phyloP scores from a whole-genome alignment of 2,888 invertebrate genomes.

The Drosophila nr. perissopoda region DNA sequence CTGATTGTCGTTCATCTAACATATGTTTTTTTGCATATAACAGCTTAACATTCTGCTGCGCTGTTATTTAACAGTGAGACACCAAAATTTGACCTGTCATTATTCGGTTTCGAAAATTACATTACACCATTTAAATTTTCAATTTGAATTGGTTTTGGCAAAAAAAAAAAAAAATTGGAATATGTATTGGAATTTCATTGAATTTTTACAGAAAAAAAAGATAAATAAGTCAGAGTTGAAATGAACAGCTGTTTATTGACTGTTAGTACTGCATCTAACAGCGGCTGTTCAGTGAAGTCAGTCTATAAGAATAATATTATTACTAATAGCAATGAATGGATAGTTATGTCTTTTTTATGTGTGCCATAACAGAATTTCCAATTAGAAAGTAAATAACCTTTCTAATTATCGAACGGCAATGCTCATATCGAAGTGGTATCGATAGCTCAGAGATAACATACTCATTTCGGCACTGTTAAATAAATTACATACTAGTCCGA shows the following conservation, averaged over 20 bases:
- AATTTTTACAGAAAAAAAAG: background rate
- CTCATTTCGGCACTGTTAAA: constrained; percentile 3
- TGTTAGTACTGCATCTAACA: background rate
- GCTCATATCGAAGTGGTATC: background rate
- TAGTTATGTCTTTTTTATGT: background rate
- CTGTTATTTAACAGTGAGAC: constrained; percentile 35
- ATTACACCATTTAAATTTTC: background rate
- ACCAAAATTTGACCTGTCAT: constrained; percentile 1
- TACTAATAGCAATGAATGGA: background rate
- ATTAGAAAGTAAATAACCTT: background rate
- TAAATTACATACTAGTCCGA: background rate
- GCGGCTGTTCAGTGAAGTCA: background rate
- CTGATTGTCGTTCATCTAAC: constrained; percentile 42
- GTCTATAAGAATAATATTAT: background rate
- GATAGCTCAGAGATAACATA: background rate
- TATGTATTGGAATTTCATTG: background rate
- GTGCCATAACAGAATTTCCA: background rate
- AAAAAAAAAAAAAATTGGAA: background rate
- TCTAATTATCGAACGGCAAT: constrained; percentile 4
- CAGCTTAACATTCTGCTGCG: constrained; percentile 18
- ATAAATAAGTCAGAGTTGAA: background rate
- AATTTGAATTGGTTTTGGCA: background rate
- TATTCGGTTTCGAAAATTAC: background rate
- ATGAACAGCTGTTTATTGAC: background rate
- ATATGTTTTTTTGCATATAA: constrained; percentile 38